Percentiles rank a stretch among this genome's conserved stretches.
phyloP scores from a whole-genome alignment of 1,140 invertebrate species.

The Tetranychus cinnabarinus region DNA sequence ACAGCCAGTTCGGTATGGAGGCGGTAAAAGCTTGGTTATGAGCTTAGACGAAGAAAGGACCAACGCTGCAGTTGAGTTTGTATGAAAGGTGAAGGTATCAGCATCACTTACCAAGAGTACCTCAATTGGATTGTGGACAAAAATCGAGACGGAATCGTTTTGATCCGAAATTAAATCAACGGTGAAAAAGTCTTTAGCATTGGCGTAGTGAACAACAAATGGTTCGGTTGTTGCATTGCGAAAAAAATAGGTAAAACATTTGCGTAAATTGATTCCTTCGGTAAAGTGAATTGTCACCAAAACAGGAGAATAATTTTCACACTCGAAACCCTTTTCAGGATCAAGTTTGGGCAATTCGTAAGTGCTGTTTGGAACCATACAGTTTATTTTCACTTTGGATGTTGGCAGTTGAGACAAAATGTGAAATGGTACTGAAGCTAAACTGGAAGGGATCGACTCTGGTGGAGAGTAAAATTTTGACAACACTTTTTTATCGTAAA shows the following conservation, averaged over 20 bases:
- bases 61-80: background rate
- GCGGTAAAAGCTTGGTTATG: background rate
- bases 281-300: no score
- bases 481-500: no score
- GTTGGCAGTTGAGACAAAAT: no score
- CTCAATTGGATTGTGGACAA: background rate
- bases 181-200: background rate
- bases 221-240: background rate
- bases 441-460: no score
- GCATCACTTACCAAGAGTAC: background rate
- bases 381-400: no score
- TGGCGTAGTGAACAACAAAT: background rate
- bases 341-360: no score
- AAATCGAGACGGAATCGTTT: background rate
- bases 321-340: no score
- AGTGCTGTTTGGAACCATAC: no score
- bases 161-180: background rate
- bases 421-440: no score
- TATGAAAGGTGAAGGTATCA: background rate
- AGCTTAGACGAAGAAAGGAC: background rate
- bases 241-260: background rate
- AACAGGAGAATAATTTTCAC: no score
- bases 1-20: background rate
- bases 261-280: no score
- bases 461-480: no score